A percentile compares a stretch with the other conserved stretches of the same genome.
Conservation (phyloP, 2,797 vertebrate genomes). For the Pagetopsis macropterus region DNA sequence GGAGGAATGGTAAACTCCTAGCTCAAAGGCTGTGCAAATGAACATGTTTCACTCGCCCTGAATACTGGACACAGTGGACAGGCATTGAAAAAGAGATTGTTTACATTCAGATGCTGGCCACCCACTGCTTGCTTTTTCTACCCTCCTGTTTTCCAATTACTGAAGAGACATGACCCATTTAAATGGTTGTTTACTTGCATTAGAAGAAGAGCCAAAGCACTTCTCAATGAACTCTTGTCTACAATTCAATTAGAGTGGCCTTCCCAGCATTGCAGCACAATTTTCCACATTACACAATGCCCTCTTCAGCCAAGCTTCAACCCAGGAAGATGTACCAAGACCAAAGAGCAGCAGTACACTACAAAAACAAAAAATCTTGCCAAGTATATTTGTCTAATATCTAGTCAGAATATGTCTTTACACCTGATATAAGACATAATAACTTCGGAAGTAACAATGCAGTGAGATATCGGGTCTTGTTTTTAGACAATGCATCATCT, state of each 20-base stretch:
- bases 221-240: conserved; percentile 89
- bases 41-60: conserved; percentile 83
- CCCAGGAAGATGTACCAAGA: conserved; percentile 29
- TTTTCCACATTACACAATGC: conserved; percentile 73
- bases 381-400: too few relatives aligned
- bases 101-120: conserved; percentile 83
- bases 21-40: conserved; percentile 76
- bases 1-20: conserved; percentile 49
- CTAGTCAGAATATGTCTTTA: too few relatives aligned
- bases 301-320: conserved; percentile 46
- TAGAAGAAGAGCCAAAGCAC: conserved; percentile 83
- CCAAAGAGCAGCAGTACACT: conserved; percentile 25
- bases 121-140: conserved; percentile 79
- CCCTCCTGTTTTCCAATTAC: conserved; percentile 80
- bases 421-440: too few relatives aligned
- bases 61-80: conserved; percentile 77
- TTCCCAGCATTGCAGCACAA: conserved; percentile 70
- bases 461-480: too few relatives aligned
- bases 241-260: conserved; percentile 89
- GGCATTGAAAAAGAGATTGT: conserved; percentile 83
- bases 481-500: too few relatives aligned
- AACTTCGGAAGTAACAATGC: too few relatives aligned
- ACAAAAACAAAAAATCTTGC: too few relatives aligned
- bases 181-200: conserved; percentile 89
- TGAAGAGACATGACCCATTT: conserved; percentile 87